Conservation (phyloP, 2,888 invertebrate genomes). For the Nephrotoma flavescens region DNA sequence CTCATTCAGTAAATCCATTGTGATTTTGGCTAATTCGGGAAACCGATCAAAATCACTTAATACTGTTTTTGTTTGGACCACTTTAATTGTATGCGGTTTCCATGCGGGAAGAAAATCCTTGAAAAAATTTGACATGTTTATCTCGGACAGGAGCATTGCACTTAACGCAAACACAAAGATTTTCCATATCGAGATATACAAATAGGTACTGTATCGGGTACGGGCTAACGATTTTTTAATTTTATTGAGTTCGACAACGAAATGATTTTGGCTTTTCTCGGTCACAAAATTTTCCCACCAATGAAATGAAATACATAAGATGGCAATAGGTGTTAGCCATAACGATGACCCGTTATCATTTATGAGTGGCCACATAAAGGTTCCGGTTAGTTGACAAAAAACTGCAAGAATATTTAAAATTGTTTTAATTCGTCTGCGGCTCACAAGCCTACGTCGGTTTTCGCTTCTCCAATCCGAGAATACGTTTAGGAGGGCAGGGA, state of each 20-base stretch:
- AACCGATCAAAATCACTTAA: background rate
- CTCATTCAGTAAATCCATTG: slow-evolving; percentile 22
- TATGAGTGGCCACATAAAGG: slow-evolving; percentile 52
- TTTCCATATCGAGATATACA: slow-evolving; percentile 61
- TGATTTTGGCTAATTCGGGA: slow-evolving; percentile 30
- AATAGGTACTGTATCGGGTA: slow-evolving; percentile 57
- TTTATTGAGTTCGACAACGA: background rate
- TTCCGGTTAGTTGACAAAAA: slow-evolving; percentile 47
- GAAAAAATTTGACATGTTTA: slow-evolving; percentile 29
- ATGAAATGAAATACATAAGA: slow-evolving; percentile 53
- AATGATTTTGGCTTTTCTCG: slow-evolving; percentile 18
- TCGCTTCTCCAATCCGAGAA: slow-evolving; percentile 26
- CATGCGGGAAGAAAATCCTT: slow-evolving; percentile 36
- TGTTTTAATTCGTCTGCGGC: background rate
- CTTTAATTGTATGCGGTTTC: slow-evolving; percentile 35
- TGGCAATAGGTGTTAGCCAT: slow-evolving; percentile 50
- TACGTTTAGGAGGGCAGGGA: slow-evolving; percentile 63
- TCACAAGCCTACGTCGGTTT: slow-evolving; percentile 1
- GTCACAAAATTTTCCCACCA: slow-evolving; percentile 78
- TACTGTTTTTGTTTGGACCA: slow-evolving; percentile 14
- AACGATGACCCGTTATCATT: slow-evolving; percentile 35
- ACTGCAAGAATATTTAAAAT: slow-evolving; percentile 42
- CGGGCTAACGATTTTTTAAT: slow-evolving; percentile 21
- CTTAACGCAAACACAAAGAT: slow-evolving; percentile 52
- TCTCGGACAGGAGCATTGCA: slow-evolving; percentile 39